Evolutionary conservation across 2,797 vertebrate species (phyloP), one percentile per base, ranked within the genome.

Genomic region (Phoxinus dragarum): DNA sequence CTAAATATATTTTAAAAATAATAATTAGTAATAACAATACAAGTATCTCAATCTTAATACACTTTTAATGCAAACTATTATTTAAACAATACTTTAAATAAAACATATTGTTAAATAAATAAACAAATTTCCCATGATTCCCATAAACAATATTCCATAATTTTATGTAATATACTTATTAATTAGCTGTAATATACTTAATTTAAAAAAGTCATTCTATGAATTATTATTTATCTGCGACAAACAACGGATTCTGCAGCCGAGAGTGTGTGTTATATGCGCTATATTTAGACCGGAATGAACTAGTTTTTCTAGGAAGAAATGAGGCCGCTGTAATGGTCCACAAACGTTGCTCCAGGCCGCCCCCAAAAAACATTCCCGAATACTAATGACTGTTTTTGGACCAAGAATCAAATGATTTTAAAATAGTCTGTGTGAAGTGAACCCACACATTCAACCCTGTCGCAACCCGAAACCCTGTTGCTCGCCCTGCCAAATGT

Each of bases 241-340:
- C 66, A 36, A 34, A 67, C 12, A 3, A 31, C 5, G 1, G 64
- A 19, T 19, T 4, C 0, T 4, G 34, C 64, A 16, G 27, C 67
- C 2, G 67, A 68, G 34, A 21, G 34, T 67, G 31, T 31, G 17
- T n/a, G 23, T 72, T 47, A 16, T 4, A 21, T 3, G 3, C 8
- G 59, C 59, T 66, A 79, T 44, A 79, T 79, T 66, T 79, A 80
- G 40, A 31, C 59, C 5, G 17, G 17, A 47, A 47, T 47, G 59
- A 66, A 64, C 59, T 47, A 21, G 59, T 66, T 66, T 38, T 78
- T 27, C 38, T 19, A 44, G 17, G 40, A 47, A 64, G 40, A 61
- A 44, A 47, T 4, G 17, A 67, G 27, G 27, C 61, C 2, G 3
- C 6, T 80, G 61, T 49, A 68, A 80, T 1, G 42, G 27, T 52